Conservation (phyloP, 2,797 vertebrate species). For the Syndactyla subalaris region DNA sequence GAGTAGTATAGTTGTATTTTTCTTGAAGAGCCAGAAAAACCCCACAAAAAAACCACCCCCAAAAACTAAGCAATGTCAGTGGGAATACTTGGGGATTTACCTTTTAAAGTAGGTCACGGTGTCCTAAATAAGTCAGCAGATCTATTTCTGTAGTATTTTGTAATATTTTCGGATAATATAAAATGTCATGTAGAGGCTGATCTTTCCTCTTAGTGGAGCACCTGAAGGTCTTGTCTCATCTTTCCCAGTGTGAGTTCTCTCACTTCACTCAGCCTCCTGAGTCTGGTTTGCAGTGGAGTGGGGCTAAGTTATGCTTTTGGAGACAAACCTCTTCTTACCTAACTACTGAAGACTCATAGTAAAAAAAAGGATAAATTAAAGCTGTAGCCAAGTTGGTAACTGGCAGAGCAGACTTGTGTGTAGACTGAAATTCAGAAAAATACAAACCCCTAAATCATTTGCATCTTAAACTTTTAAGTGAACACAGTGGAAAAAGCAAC, state of each 20-base stretch:
- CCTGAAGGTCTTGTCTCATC: not conserved
- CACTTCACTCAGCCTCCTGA: not conserved
- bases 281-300: not conserved
- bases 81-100: not conserved
- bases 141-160: conserved; percentile 44
- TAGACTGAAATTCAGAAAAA: not conserved
- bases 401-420: not conserved
- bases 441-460: not conserved
- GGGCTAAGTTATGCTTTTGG: not conserved
- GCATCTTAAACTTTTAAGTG: not conserved
- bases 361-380: not conserved
- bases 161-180: not conserved
- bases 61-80: not conserved
- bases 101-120: conserved; percentile 24
- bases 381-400: not conserved
- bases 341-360: not conserved
- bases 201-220: not conserved
- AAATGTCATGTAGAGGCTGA: not conserved
- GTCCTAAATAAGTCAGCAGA: conserved; percentile 43
- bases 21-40: not conserved
- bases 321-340: not conserved
- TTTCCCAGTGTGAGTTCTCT: not conserved
- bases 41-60: not conserved
- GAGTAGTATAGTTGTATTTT: not conserved
- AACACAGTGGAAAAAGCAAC: not conserved